These are phyloP conservation scores for Atta texana DNA, from an alignment of 1,140 invertebrate species.

Conservation along the genomic window DNA sequence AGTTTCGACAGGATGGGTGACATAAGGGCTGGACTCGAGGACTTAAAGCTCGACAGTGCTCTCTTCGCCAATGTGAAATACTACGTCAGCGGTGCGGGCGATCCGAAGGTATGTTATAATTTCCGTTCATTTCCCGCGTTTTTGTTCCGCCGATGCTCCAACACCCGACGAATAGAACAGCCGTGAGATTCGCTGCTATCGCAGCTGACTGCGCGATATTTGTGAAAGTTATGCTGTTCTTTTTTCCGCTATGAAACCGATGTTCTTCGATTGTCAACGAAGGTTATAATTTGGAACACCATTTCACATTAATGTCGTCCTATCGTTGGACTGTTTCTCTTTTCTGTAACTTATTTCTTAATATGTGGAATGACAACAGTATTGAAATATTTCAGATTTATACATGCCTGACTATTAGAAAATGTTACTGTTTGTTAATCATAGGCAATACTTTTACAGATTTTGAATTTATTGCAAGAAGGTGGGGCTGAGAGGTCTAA, in stretches of 20 bases:
- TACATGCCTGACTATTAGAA: not conserved
- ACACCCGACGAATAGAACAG: not conserved
- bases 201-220: not conserved
- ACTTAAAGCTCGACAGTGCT: conserved; percentile 83
- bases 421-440: not conserved
- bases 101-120: conserved; percentile 87
- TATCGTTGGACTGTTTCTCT: not conserved
- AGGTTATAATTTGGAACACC: conserved; percentile 11
- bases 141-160: conserved; percentile 3
- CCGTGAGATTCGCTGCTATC: not conserved
- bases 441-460: conserved; percentile 86
- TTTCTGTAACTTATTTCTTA: conserved; percentile 35
- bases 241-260: not conserved
- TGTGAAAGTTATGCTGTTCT: not conserved
- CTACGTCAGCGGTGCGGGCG: conserved; percentile 90
- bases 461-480: conserved; percentile 91
- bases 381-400: not conserved
- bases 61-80: conserved; percentile 89
- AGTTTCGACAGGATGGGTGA: conserved; percentile 82
- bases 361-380: not conserved
- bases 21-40: conserved; percentile 84
- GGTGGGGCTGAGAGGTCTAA: conserved; percentile 94
- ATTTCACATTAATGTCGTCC: not conserved
- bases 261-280: not conserved
- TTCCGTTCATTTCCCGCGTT: conserved; percentile 62